Evolutionary conservation across 2,113 vertebrate species (phyloP).

Genomic region (Hydropotes inermis): DNA sequence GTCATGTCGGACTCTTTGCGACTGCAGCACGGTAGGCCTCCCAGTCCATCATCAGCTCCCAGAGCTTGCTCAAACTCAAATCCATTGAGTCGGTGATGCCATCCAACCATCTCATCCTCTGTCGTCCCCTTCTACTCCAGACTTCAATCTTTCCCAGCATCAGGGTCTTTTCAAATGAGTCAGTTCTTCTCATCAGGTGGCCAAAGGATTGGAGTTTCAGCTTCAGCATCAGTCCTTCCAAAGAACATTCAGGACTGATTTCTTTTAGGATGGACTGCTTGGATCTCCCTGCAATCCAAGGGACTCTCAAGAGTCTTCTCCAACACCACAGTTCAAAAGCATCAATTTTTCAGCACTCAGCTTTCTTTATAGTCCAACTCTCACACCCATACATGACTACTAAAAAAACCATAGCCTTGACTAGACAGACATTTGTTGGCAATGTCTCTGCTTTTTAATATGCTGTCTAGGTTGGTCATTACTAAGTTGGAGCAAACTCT

Average conservation of each 20-base stretch:
- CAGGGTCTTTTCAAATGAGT: neutral
- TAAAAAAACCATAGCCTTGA: neutral
- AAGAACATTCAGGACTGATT: neutral
- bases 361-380: neutral
- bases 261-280: neutral
- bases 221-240: neutral
- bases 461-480: neutral
- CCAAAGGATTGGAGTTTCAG: neutral
- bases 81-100: neutral
- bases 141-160: neutral
- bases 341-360: neutral
- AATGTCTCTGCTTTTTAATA: neutral
- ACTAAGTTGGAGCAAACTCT: neutral
- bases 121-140: neutral
- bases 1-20: fast-evolving
- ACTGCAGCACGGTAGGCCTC: neutral
- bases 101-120: neutral
- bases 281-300: neutral
- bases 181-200: neutral
- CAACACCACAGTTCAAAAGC: neutral
- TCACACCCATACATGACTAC: neutral
- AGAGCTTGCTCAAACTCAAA: neutral
- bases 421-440: fast-evolving
- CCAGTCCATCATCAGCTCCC: fast-evolving
- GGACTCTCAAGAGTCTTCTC: neutral